Base-by-base conservation (phyloP, 2,113 vertebrate species). In the Brachyhypopomus occidentalis region DNA sequence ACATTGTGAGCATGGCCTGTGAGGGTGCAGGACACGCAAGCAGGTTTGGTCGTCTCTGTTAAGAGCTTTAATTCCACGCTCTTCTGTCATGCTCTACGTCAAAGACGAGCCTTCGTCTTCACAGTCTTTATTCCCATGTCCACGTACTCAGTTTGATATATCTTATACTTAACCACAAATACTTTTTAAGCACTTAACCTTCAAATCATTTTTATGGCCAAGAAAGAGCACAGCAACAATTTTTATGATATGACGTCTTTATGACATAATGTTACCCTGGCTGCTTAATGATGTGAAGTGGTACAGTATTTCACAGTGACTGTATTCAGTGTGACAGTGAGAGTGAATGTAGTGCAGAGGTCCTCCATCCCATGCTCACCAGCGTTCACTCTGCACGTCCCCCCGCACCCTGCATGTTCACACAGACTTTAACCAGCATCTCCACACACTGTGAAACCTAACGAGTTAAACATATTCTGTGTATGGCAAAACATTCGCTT, bases 341-440 rank as follows among this genome's bases (percentile, higher is more conserved):
- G 70, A 62, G 70, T 64, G 52, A 56, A 64, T 34, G 52, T 59
- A 76, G 56, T 7, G 45, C 59, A 64, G 67, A 71, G 77, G 59
- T 80, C 81, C 85, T 60, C 74, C 80, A 83, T 88, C 83, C 87
- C 83, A 82, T 22, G 66, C 80, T 79, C 76, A 56, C 55, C 83
- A 71, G 55, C 55, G 75, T 74, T 75, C 80, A 78, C 83, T 85
- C 87, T 84, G 83, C 87, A 86, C 83, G 41, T 85, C 87, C 85
- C 30, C 63, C 63, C 69, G 55, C 75, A 52, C 74, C 41, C 72
- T 75, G 71, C 80, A 84, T 80, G 83, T 48, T 30, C 60, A 55
- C 14, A 19, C n/a, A 14, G 12, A 22, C 48, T 27, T 8, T 84
- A 80, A 75, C 63, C 22, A 45, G 11, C 63, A 45, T 36, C 63